These are phyloP conservation scores for Porites rus DNA, from an alignment of 92 coral and sea anemone species.

Conservation along the genomic window DNA sequence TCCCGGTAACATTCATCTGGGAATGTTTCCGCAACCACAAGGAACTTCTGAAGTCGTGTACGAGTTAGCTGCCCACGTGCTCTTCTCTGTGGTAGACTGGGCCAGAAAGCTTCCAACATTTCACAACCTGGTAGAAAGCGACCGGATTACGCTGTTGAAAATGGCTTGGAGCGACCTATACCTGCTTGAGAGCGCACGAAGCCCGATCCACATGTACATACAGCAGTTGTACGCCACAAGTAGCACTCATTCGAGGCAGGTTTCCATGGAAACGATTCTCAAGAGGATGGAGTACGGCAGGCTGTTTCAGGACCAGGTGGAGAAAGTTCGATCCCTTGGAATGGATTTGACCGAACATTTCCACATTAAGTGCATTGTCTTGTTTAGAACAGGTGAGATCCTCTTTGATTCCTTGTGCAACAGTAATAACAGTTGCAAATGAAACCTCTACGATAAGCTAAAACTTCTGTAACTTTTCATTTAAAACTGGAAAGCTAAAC, in stretches of 20 bases:
- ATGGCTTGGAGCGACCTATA: slow-evolving; percentile 92
- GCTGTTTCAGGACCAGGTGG: slow-evolving; percentile 85
- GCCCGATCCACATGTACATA: slow-evolving; percentile 81
- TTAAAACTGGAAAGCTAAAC: not conserved
- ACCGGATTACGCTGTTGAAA: slow-evolving; percentile 74
- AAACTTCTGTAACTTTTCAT: not conserved
- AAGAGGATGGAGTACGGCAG: slow-evolving; percentile 91
- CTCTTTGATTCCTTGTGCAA: no score
- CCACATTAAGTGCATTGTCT: slow-evolving; percentile 89
- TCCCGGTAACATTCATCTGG: slow-evolving; percentile 68
- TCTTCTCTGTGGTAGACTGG: slow-evolving; percentile 95
- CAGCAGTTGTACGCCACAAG: slow-evolving; percentile 89
- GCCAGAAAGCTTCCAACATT: slow-evolving; percentile 86
- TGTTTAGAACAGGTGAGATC: slow-evolving; percentile 83
- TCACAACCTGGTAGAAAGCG: slow-evolving; percentile 75
- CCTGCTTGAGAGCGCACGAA: slow-evolving; percentile 87
- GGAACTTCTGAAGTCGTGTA: slow-evolving; percentile 79
- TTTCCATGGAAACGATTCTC: slow-evolving; percentile 86
- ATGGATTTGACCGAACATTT: slow-evolving; percentile 91
- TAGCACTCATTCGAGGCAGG: slow-evolving; percentile 75
- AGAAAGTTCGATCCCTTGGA: slow-evolving; percentile 80
- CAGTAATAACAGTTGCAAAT: not conserved
- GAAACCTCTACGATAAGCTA: no score
- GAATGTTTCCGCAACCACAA: slow-evolving; percentile 72
- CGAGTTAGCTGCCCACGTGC: slow-evolving; percentile 90